Conservation (phyloP, 2,113 vertebrate genomes). For the Chunga burmeisteri region DNA sequence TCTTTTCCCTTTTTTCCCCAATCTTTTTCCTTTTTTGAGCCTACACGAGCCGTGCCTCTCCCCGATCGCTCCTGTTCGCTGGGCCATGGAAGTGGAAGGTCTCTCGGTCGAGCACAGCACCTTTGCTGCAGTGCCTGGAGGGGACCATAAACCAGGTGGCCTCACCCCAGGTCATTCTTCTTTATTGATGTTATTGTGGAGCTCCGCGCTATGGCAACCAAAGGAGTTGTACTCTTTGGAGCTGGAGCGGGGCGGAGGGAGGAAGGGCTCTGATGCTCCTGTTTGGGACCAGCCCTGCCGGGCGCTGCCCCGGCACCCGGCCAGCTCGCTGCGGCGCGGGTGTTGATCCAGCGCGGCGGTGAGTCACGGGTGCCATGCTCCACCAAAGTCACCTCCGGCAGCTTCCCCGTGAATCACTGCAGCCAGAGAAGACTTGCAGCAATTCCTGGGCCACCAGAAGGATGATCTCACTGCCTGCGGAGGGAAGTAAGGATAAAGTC, state of each 20-base stretch:
- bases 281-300: background rate
- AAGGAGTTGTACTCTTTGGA: background rate
- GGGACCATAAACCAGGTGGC: background rate
- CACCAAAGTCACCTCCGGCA: conserved; percentile 49
- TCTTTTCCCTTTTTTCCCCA: background rate
- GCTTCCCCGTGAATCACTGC: conserved; percentile 33
- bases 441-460: conserved; percentile 41
- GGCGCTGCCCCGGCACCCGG: background rate
- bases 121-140: background rate
- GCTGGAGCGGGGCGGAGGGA: background rate
- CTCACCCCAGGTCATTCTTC: background rate
- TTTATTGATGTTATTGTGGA: conserved; percentile 21
- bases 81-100: fast-evolving
- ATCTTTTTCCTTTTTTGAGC: background rate
- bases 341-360: background rate
- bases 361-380: conserved; percentile 49
- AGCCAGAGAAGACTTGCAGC: conserved; percentile 54
- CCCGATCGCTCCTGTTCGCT: fast-evolving
- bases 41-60: background rate
- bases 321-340: background rate
- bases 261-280: background rate
- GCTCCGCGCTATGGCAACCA: background rate
- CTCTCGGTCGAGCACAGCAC: background rate
- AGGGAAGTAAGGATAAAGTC: background rate
- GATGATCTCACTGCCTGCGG: conserved; percentile 22